These are phyloP conservation scores for Brachyptera putata DNA, from an alignment of 2,888 invertebrate genomes.

Conservation along the genomic window DNA sequence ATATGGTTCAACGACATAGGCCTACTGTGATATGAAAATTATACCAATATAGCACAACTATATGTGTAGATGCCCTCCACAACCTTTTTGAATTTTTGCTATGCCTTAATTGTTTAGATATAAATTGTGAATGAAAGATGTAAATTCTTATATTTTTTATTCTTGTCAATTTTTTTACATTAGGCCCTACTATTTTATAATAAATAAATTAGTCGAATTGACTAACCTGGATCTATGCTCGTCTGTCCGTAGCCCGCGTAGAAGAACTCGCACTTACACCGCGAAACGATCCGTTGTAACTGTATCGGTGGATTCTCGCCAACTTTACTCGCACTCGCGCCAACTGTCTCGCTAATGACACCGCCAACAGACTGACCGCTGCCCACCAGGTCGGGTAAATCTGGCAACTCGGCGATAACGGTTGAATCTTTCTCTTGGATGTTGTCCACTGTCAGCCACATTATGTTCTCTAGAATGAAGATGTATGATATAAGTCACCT, in stretches of 20 bases:
- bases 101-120: no score
- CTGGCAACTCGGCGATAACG: slow-evolving; percentile 73
- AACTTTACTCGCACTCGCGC: slow-evolving; percentile 55
- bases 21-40: no score
- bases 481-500: no score
- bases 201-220: no score
- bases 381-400: slow-evolving; percentile 83
- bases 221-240: slow-evolving; percentile 63
- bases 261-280: slow-evolving; percentile 97
- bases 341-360: slow-evolving; percentile 88
- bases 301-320: slow-evolving; percentile 57
- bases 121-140: no score
- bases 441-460: slow-evolving; percentile 93
- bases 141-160: no score
- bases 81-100: no score
- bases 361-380: slow-evolving; percentile 97
- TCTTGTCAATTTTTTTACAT: no score
- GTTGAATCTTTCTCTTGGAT: slow-evolving; percentile 74
- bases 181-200: no score
- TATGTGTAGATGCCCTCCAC: no score
- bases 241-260: slow-evolving; percentile 91
- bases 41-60: no score
- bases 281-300: slow-evolving; percentile 93
- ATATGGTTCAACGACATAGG: no score
- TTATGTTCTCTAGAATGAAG: slow-evolving; percentile 71